phyloP scores from a whole-genome alignment of 2,888 invertebrate species.

The Synanthedon formicaeformis region DNA sequence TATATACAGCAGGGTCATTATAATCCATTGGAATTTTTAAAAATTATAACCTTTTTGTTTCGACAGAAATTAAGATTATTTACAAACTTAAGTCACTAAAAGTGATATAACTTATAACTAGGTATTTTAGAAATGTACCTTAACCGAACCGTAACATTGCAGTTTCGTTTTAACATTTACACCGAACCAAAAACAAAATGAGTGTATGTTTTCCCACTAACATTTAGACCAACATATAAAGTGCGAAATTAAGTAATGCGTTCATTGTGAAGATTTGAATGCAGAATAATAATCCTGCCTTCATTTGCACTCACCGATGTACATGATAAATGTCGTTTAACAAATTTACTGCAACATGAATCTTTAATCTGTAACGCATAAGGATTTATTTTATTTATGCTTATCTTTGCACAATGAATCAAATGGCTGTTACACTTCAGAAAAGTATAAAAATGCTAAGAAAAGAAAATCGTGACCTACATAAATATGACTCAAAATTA shows the following conservation, averaged over 20 bases:
- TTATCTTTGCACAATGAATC: background rate
- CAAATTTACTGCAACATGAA: conserved; percentile 58
- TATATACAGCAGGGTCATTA: conserved; percentile 28
- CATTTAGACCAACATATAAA: background rate
- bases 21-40: conserved; percentile 15
- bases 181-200: conserved; percentile 2
- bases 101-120: too few relatives aligned
- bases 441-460: too few relatives aligned
- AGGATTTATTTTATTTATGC: background rate
- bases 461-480: too few relatives aligned
- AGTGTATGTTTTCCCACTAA: background rate
- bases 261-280: too few relatives aligned
- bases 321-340: conserved; percentile 49
- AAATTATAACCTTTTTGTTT: too few relatives aligned
- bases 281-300: background rate
- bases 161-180: background rate
- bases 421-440: too few relatives aligned
- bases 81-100: too few relatives aligned
- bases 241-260: background rate
- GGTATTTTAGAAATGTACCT: background rate
- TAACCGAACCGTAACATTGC: background rate
- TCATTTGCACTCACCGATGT: conserved; percentile 56
- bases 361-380: conserved; percentile 54
- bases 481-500: too few relatives aligned
- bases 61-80: too few relatives aligned